Evolutionary conservation across 2,888 invertebrate genomes (phyloP), one percentile per base, ranked within the genome.

Genomic region (Drosophila kuntzei): DNA sequence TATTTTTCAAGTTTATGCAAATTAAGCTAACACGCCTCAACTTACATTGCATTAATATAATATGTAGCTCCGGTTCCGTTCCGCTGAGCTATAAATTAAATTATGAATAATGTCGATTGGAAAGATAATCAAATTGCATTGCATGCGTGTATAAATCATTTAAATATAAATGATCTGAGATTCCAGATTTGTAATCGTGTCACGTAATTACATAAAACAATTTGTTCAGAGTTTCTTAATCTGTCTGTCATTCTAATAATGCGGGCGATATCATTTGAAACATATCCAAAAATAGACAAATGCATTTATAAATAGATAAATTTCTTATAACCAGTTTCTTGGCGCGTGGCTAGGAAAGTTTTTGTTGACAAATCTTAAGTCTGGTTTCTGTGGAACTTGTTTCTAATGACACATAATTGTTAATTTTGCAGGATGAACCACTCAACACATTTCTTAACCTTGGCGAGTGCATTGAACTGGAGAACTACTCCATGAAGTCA

Each of bases 401-500:
- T 54, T 34, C 39, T 2, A 14, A 12, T 34, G 18, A 51, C 14
- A 11, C 4, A 11, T 18, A 14, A 11, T 43, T 14, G 9, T 14
- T 39, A 12, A n/a, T 11, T 37, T 82, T 85, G 2, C 66, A 92
- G 92, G 92, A 92, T 75, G 92, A 92, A 63, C 92, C 92, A 20
- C 80, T 92, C 7, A 92, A 92, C 69, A 90, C 90, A 22, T 92
- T 71, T 65, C 78, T 92, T 0, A 77, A 92, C 63, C 82, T 92
- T 49, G 92, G 92, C 12, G 92, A 92, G 59, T 92, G 92, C 75
- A 69, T 88, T 18, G 94, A 94, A 68, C 90, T 94, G 43, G 94
- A 94, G 82, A 91, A 93, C 25, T 94, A 93, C 73, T 93, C 94
- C 27, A 79, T 92, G 39, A 92, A 93, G 44, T 92, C 93, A 18